These are phyloP conservation scores for Myotis lucifugus DNA, from an alignment of 2,113 vertebrate species.

Conservation along the genomic window DNA sequence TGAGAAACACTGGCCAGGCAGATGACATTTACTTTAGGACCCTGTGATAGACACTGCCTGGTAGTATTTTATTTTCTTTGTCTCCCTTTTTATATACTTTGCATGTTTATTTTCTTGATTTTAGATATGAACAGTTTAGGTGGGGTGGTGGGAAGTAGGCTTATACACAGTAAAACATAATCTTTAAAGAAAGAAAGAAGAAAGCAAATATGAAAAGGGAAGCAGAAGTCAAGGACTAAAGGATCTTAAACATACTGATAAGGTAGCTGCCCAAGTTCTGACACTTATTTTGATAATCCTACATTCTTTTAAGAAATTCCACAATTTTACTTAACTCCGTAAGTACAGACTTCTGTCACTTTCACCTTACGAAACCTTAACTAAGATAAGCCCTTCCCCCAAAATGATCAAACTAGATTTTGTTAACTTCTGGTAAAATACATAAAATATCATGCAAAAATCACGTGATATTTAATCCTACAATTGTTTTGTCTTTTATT, in stretches of 20 bases:
- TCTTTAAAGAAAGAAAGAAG: background rate
- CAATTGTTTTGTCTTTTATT: background rate
- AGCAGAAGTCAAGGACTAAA: background rate
- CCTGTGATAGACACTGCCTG: background rate
- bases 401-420: background rate
- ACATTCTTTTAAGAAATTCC: background rate
- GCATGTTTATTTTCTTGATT: background rate
- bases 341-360: background rate
- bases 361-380: background rate
- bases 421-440: background rate
- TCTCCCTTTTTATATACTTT: background rate
- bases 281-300: background rate
- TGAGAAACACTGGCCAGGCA: no score
- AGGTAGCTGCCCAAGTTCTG: background rate
- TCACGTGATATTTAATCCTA: background rate
- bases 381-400: accelerated
- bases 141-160: accelerated
- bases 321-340: background rate
- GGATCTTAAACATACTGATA: background rate
- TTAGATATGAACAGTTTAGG: background rate
- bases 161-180: background rate
- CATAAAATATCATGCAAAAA: background rate
- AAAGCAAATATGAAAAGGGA: background rate
- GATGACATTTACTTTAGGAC: conserved; percentile 22
- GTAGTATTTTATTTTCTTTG: background rate